These are phyloP conservation scores for Semnornis frantzii DNA, from an alignment of 2,113 vertebrate species.

Conservation along the genomic window DNA sequence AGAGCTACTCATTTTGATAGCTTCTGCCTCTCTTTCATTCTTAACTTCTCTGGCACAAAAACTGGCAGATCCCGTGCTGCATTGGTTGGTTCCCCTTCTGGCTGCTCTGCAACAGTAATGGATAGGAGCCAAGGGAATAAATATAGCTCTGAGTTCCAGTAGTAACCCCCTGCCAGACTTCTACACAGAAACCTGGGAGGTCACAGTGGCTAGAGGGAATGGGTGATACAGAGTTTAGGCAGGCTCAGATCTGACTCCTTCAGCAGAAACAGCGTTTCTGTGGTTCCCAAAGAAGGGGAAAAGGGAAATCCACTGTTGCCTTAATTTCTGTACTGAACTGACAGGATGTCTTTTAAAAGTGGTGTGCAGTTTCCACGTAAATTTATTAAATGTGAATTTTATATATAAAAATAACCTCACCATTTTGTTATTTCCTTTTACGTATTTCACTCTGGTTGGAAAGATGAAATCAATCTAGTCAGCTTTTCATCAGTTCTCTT, in stretches of 20 bases:
- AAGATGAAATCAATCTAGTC: slow-evolving; percentile 72
- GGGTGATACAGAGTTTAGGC: neutral
- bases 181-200: slow-evolving; percentile 34
- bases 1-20: slow-evolving; percentile 33
- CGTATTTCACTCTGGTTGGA: slow-evolving; percentile 56
- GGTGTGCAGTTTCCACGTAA: slow-evolving; percentile 9
- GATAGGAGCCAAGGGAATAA: slow-evolving; percentile 66
- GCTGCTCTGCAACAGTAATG: slow-evolving; percentile 54
- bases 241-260: neutral
- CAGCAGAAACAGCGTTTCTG: neutral
- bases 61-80: slow-evolving; percentile 58
- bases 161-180: slow-evolving; percentile 64
- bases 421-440: slow-evolving; percentile 72
- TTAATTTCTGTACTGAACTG: neutral
- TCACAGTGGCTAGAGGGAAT: neutral
- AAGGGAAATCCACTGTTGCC: neutral
- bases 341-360: neutral
- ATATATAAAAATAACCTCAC: slow-evolving; percentile 66
- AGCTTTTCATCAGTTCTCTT: slow-evolving; percentile 71
- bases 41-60: slow-evolving; percentile 62
- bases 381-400: slow-evolving; percentile 61
- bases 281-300: neutral
- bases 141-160: slow-evolving; percentile 60
- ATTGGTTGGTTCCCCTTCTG: slow-evolving; percentile 67
- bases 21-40: slow-evolving; percentile 58